Percentiles rank a stretch among this genome's conserved stretches.
These are phyloP conservation scores for Beris morrisii DNA, from an alignment of 2,888 invertebrate genomes.

Conservation along the genomic window DNA sequence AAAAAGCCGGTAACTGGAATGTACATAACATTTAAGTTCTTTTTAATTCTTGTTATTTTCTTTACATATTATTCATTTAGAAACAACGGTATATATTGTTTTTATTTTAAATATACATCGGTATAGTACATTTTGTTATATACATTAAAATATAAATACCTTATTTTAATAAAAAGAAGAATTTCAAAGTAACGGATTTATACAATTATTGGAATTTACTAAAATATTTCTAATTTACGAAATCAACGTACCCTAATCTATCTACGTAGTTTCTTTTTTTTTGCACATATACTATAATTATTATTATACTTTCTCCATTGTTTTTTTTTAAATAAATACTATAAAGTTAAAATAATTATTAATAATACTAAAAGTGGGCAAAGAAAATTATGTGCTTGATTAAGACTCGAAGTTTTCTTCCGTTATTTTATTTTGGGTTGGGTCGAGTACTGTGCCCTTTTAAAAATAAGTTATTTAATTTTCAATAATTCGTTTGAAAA, in stretches of 20 bases:
- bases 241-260: not conserved
- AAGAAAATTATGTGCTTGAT: too few relatives aligned
- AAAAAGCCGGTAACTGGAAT: conserved; percentile 3
- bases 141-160: conserved; percentile 10
- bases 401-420: too few relatives aligned
- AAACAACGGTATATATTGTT: conserved; percentile 2
- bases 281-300: conserved; percentile 3
- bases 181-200: not conserved
- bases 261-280: not conserved
- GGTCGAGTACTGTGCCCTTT: too few relatives aligned
- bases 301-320: not conserved
- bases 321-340: not conserved
- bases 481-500: too few relatives aligned
- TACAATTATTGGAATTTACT: not conserved
- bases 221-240: too few relatives aligned
- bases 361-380: not conserved
- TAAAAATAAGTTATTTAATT: too few relatives aligned
- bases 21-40: conserved; percentile 23
- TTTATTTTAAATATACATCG: conserved; percentile 15
- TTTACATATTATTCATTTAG: conserved; percentile 7
- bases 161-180: conserved; percentile 1
- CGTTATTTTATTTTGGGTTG: too few relatives aligned
- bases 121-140: conserved; percentile 2
- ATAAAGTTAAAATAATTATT: not conserved
- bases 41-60: conserved; percentile 6